Evolutionary conservation across 2,888 invertebrate species (phyloP), one percentile per base, ranked within the genome.

Genomic region (Drosophila ezoana): DNA sequence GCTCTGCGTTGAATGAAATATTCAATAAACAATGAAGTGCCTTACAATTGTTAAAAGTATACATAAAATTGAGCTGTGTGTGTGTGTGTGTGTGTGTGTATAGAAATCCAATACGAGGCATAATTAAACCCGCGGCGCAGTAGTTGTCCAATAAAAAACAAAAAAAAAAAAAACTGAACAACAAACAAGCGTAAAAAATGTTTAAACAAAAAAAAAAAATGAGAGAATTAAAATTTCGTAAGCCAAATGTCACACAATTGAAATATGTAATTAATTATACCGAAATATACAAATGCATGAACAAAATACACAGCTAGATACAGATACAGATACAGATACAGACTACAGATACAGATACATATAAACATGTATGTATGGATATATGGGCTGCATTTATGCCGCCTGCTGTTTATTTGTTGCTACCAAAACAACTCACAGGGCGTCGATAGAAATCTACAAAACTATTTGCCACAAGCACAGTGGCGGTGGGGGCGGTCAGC

Each of bases 221-320:
- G 53, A 38, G 51, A 74, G 64, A 68, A 60, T 72, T 69, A 60
- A 68, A 35, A 65, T 83, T 87, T 83, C 81, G 89, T 87, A 83
- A 83, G 87, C 74, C 78, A 61, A 89, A 57, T 83, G 83, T 83
- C 83, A 84, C 89, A 87, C 83, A 83, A 83, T 83, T 83, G 89
- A 83, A 89, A 79, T 76, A 71, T 75, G 76, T 77, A 77, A 77
- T 77, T 77, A 77, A 77, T 77, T 77, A 76, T 76, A 45, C 61
- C 13, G 68, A 53, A 41, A 74, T 45, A 60, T 44, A 66, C 61
- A 67, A 56, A 69, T 56, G 28, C 54, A 54, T 43, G 43, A 40
- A 61, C 72, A 73, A 37, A 52, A 49, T 20, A 40, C 53, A 57
- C 11, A 53, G 16, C 32, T 35, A 35, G 33, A 47, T 60, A 37